A percentile compares a stretch with the other conserved stretches of the same genome.
These are phyloP conservation scores for Erpetoichthys calabaricus DNA, from an alignment of 2,797 vertebrate species.

Conservation along the genomic window DNA sequence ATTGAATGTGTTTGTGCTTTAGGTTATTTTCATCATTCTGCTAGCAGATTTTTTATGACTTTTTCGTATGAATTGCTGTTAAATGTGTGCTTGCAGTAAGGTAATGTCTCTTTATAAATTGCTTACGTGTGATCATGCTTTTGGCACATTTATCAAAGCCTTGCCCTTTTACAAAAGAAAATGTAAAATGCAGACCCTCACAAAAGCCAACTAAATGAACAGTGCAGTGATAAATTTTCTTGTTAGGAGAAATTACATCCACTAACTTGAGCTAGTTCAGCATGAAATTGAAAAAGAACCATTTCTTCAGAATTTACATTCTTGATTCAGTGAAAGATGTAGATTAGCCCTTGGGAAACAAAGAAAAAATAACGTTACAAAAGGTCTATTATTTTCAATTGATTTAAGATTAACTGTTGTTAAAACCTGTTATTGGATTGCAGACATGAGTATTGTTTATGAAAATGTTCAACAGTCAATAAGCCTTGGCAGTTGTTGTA, in stretches of 20 bases:
- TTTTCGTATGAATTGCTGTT: too few relatives aligned
- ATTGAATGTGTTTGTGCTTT: too few relatives aligned
- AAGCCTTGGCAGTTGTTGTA: conserved; percentile 27
- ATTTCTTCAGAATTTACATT: conserved; percentile 97
- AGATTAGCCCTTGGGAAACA: conserved; percentile 61
- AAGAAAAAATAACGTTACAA: conserved; percentile 28
- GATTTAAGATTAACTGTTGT: conserved; percentile 50
- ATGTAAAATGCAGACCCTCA: conserved; percentile 50
- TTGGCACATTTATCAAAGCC: conserved; percentile 78
- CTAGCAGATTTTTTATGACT: too few relatives aligned
- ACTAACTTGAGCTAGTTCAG: conserved; percentile 98
- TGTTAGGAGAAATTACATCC: conserved; percentile 97
- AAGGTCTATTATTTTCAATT: conserved; percentile 32
- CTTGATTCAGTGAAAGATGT: conserved; percentile 95
- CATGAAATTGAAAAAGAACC: conserved; percentile 99
- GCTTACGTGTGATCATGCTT: conserved; percentile 54
- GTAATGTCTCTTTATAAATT: conserved; percentile 53
- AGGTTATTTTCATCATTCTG: too few relatives aligned
- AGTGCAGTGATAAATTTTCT: conserved; percentile 97
- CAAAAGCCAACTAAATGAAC: conserved; percentile 74
- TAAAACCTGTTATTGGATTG: conserved; percentile 49
- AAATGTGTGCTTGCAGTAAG: conserved; percentile 15
- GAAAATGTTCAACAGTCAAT: conserved; percentile 37
- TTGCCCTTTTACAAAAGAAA: conserved; percentile 50
- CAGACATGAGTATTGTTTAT: conserved; percentile 44